phyloP scores from a whole-genome alignment of 1,140 invertebrate genomes.

The Sipha flava region DNA sequence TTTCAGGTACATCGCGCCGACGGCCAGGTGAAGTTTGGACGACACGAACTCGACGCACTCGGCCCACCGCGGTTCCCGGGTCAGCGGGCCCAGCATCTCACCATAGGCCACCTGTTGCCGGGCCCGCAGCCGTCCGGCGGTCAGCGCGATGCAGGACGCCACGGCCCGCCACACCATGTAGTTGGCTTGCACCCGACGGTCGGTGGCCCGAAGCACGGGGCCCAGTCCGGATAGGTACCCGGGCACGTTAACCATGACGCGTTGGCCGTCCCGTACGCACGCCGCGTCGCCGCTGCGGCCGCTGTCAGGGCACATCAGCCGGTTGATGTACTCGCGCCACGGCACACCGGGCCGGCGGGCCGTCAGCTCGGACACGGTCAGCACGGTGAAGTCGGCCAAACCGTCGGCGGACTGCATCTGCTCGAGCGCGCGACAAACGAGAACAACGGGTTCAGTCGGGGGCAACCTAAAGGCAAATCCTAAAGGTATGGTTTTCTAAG shows the following conservation, averaged over 20 bases:
- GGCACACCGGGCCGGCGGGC: constrained; percentile 60
- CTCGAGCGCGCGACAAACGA: no score
- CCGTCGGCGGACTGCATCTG: not conserved
- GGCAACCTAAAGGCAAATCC: no score
- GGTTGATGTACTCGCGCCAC: constrained; percentile 51
- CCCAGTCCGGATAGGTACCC: constrained; percentile 52
- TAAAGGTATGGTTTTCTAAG: no score
- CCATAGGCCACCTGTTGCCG: not conserved
- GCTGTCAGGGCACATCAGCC: not conserved
- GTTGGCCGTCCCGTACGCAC: constrained; percentile 42
- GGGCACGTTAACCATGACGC: constrained; percentile 54
- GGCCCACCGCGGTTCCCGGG: not conserved
- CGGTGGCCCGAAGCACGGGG: constrained; percentile 47
- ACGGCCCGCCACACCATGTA: constrained; percentile 56
- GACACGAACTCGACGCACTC: constrained; percentile 39
- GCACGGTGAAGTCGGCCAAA: not conserved
- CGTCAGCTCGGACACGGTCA: constrained; percentile 58
- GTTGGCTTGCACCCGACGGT: constrained; percentile 57
- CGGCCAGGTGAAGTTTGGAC: constrained; percentile 49
- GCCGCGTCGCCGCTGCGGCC: no score
- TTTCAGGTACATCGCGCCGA: constrained; percentile 52
- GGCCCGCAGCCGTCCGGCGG: not conserved
- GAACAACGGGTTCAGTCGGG: no score
- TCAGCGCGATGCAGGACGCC: constrained; percentile 34
- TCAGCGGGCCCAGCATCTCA: not conserved